Percentiles rank a stretch among this genome's conserved stretches.
Evolutionary conservation across 2,113 vertebrate genomes (phyloP).

Genomic region (Turnix velox): DNA sequence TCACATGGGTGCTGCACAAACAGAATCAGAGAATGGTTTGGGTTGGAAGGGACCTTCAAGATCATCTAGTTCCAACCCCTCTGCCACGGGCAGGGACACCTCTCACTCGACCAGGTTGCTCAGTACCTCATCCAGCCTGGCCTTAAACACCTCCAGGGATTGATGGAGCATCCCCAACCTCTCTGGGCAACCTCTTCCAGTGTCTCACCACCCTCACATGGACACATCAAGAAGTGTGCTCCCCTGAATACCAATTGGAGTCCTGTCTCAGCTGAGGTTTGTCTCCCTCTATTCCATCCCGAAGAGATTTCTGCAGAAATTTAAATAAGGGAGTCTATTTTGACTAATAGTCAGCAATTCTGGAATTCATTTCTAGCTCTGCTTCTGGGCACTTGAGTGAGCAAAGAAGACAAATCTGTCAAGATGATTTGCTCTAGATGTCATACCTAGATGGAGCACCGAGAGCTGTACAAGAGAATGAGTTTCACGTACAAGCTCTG

Average conservation of each 20-base stretch:
- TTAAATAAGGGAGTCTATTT: background rate
- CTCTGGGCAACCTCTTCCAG: too few relatives aligned
- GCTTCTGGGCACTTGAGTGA: background rate
- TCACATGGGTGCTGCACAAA: background rate
- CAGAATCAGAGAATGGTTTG: too few relatives aligned
- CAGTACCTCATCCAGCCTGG: too few relatives aligned
- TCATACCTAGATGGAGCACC: fast-evolving
- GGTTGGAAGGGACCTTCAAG: too few relatives aligned
- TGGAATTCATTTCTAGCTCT: background rate
- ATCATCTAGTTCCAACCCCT: too few relatives aligned
- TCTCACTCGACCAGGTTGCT: too few relatives aligned
- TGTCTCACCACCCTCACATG: too few relatives aligned
- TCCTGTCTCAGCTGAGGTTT: background rate
- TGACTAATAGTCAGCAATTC: background rate
- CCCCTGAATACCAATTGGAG: background rate
- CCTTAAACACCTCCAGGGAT: too few relatives aligned
- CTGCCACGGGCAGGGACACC: too few relatives aligned
- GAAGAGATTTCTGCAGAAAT: background rate
- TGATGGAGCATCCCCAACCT: too few relatives aligned
- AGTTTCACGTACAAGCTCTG: background rate
- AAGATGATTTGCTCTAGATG: background rate
- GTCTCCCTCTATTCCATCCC: background rate
- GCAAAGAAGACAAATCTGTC: background rate
- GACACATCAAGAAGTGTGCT: background rate
- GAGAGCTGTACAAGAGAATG: background rate